Evolutionary conservation across 2,797 vertebrate species (phyloP).

Genomic region (Mus caroli): DNA sequence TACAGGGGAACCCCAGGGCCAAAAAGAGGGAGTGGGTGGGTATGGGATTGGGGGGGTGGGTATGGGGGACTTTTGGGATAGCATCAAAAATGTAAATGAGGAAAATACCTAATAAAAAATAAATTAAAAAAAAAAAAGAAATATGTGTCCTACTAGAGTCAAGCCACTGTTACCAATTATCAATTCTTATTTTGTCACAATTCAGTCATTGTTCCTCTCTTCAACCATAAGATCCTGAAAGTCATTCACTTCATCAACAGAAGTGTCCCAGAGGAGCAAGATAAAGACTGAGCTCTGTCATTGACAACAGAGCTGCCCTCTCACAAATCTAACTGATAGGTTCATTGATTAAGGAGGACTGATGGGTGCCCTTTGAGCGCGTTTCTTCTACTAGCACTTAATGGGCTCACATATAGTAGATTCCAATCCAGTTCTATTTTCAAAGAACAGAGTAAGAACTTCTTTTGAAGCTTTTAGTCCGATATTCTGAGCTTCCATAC

Average conservation of each 20-base stretch:
- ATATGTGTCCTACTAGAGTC: neutral
- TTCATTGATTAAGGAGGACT: neutral
- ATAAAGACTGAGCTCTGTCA: neutral
- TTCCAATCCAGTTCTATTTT: conserved; percentile 16
- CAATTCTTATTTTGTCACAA: neutral
- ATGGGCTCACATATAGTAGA: neutral
- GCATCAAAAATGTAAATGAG: too few relatives aligned
- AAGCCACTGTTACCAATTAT: neutral
- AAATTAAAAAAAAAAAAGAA: too few relatives aligned
- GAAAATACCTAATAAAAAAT: too few relatives aligned
- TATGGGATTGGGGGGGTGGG: too few relatives aligned
- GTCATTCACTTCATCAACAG: neutral
- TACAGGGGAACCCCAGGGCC: too few relatives aligned
- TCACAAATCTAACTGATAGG: neutral
- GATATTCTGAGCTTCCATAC: neutral
- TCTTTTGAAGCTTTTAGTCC: neutral
- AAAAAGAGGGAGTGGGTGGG: too few relatives aligned
- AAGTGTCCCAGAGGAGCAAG: neutral
- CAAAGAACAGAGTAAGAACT: neutral
- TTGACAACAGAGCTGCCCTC: neutral
- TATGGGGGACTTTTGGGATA: too few relatives aligned
- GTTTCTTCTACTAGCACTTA: conserved; percentile 22
- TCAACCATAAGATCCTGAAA: neutral
- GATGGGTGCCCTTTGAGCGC: neutral
- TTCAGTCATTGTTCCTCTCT: neutral